Base-by-base conservation (phyloP, 2,113 vertebrate genomes). In the Ophiodon elongatus region DNA sequence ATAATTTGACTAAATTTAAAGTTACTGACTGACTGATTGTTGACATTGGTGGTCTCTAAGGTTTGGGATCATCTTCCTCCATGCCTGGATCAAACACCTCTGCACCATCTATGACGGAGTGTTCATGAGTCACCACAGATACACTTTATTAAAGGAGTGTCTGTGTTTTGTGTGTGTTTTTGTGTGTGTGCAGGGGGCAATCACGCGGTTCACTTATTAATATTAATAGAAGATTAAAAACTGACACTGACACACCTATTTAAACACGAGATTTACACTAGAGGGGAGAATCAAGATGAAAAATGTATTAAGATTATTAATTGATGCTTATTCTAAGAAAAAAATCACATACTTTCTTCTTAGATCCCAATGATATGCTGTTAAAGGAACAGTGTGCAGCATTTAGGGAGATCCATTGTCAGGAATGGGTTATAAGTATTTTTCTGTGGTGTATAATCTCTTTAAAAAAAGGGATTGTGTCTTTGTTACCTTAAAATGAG, bases 181-280 rank as follows among this genome's bases (percentile, higher is more conserved):
- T 19, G 33, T 33, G 35, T 66, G 63, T 41, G 45, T 8, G 4
- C 39, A 52, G 56, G 23, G 43, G 50, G 27, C 54, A 72, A 80
- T 75, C 33, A 68, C 23, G 33, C 39, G 1, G 68, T 66, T 74
- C 45, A 25, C 37, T 35, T 67, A 77, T 84, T 82, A 71, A 79
- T 87, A 88, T 74, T 84, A 72, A 80, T 45, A 21, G 68, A 62
- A 47, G 64, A 86, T 81, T 80, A 75, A 71, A 45, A 83, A 73
- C 0, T 83, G 73, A 85, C 69, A 66, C 56, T 56, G 79, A 69
- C 31, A 80, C 63, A 79, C 56, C 74, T 77, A 33, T 75, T 76
- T 73, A 71, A 74, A 73, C 59, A 27, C 15, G 60, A 63, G 62
- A 84, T 65, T 73, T 33, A 47, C 6, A 62, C 50, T 35, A 27